phyloP scores from a whole-genome alignment of 2,888 invertebrate species.

The Synergus japonicus region DNA sequence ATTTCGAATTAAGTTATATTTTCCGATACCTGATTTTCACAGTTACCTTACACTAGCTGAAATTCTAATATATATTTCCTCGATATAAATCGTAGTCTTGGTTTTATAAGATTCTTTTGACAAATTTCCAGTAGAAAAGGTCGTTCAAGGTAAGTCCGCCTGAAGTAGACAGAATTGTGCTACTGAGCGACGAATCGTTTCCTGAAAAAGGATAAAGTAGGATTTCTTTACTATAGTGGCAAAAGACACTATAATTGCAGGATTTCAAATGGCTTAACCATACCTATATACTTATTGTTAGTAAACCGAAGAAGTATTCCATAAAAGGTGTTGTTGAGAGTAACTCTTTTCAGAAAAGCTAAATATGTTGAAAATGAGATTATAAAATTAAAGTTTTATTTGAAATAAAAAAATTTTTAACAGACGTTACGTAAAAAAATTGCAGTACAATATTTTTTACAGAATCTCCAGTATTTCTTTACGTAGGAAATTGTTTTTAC shows the following conservation, averaged over 20 bases:
- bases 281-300: background rate
- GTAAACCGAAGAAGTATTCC: background rate
- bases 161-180: background rate
- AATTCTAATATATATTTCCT: background rate
- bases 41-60: background rate
- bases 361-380: background rate
- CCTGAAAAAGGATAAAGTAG: background rate
- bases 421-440: no score
- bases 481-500: no score
- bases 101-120: background rate
- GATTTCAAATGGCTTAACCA: background rate
- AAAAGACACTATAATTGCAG: background rate
- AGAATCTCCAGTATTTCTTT: background rate
- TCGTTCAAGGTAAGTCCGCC: background rate
- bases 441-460: no score
- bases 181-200: background rate
- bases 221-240: background rate
- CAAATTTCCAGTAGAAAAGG: background rate
- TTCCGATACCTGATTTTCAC: background rate
- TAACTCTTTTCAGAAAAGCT: background rate
- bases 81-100: background rate
- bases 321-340: background rate
- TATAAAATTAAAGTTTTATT: no score
- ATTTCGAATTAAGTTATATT: no score
- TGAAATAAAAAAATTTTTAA: no score